Conservation (phyloP, 1,140 invertebrate genomes). For the Lordiphosa mommai region DNA sequence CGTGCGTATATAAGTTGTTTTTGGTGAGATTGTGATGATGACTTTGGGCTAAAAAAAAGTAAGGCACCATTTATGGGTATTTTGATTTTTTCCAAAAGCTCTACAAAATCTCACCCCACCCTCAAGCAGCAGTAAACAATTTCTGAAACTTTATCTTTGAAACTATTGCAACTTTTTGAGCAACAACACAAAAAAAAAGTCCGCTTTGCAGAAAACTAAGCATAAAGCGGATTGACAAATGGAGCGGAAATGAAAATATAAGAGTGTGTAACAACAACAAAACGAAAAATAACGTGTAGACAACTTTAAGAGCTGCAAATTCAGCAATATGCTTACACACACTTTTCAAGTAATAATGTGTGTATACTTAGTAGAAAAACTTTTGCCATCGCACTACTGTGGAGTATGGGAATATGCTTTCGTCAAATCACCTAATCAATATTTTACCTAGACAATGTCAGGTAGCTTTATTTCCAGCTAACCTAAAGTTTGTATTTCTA, state of each 20-base stretch:
- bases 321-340: slow-evolving; percentile 47
- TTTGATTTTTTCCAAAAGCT: too few relatives aligned
- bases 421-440: background rate
- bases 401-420: background rate
- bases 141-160: too few relatives aligned
- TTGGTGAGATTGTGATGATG: too few relatives aligned
- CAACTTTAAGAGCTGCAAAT: slow-evolving; percentile 35
- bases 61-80: too few relatives aligned
- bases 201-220: slow-evolving; percentile 25
- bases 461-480: background rate
- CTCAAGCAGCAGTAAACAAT: too few relatives aligned
- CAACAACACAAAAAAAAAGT: slow-evolving; percentile 20
- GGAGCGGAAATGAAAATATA: slow-evolving; percentile 56
- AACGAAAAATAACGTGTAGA: slow-evolving; percentile 15
- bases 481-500: background rate
- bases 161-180: too few relatives aligned
- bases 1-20: too few relatives aligned
- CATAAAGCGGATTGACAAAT: slow-evolving; percentile 58
- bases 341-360: slow-evolving; percentile 26
- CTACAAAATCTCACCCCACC: too few relatives aligned
- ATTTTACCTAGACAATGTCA: background rate
- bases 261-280: slow-evolving; percentile 14
- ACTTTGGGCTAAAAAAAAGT: too few relatives aligned
- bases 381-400: slow-evolving; percentile 27
- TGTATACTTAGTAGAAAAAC: slow-evolving; percentile 21